Evolutionary conservation across 2,888 invertebrate species (phyloP).

Genomic region (Cantharis nigra): DNA sequence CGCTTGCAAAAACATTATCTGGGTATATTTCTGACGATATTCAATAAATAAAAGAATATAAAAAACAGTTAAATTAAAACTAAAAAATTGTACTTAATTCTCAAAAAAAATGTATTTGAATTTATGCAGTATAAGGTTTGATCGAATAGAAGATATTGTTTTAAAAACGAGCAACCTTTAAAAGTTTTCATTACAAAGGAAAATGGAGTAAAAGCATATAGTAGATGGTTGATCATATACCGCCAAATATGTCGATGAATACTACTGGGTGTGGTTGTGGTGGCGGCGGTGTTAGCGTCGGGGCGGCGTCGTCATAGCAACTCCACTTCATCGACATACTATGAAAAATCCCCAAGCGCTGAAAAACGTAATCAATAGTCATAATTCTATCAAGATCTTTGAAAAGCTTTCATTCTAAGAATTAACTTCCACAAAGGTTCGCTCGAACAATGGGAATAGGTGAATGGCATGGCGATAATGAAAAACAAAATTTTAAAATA

Average conservation of each 20-base stretch:
- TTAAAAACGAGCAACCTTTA: not conserved
- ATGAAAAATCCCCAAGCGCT: slow-evolving; percentile 52
- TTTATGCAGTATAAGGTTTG: too few relatives aligned
- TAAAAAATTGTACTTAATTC: too few relatives aligned
- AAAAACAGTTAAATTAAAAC: too few relatives aligned
- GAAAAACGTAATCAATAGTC: slow-evolving; percentile 51
- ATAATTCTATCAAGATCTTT: slow-evolving; percentile 41
- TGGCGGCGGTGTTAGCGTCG: slow-evolving; percentile 33
- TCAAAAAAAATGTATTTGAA: too few relatives aligned
- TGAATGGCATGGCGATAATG: not conserved
- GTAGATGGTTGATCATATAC: slow-evolving; percentile 9
- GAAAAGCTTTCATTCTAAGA: slow-evolving; percentile 24
- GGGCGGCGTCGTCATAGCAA: slow-evolving; percentile 50
- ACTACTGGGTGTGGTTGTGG: slow-evolving; percentile 45
- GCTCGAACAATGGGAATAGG: not conserved
- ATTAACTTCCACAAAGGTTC: slow-evolving; percentile 15
- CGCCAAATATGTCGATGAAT: slow-evolving; percentile 31
- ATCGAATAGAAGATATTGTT: too few relatives aligned
- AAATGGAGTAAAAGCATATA: not conserved
- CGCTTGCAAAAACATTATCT: too few relatives aligned
- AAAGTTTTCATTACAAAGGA: not conserved
- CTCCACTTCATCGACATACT: slow-evolving; percentile 52
- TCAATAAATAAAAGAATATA: too few relatives aligned
- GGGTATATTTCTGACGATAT: too few relatives aligned
- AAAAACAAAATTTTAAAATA: not conserved